Evolutionary conservation across 2,797 vertebrate genomes (phyloP).

Genomic region (Emys orbicularis): DNA sequence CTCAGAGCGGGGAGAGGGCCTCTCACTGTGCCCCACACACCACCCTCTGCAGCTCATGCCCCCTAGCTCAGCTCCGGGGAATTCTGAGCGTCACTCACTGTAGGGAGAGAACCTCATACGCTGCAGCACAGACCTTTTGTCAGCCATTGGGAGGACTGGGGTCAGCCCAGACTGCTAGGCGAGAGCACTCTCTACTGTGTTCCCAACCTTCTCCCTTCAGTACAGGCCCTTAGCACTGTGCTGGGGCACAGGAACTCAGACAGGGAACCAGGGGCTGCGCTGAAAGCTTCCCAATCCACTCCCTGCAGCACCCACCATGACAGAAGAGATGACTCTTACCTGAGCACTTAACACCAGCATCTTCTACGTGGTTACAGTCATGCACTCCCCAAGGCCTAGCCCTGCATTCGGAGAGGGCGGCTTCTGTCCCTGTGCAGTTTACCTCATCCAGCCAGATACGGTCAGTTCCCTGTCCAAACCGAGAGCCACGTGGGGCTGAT

Average conservation of each 20-base stretch:
- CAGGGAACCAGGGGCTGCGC: background rate
- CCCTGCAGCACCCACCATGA: background rate
- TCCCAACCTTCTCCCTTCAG: background rate
- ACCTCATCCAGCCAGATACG: conserved; percentile 30
- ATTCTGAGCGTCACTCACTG: too few relatives aligned
- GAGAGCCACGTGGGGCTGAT: background rate
- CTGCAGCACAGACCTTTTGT: background rate
- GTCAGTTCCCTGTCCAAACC: conserved; percentile 24
- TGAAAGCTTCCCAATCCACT: background rate
- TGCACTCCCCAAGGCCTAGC: background rate
- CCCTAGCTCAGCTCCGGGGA: background rate
- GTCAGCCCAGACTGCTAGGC: background rate
- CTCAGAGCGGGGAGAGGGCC: background rate
- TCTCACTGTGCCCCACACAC: background rate
- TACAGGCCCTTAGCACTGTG: too few relatives aligned
- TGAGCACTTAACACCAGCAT: conserved; percentile 34
- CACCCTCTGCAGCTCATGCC: background rate
- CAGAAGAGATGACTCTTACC: background rate
- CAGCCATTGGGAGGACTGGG: background rate
- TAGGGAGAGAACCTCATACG: background rate
- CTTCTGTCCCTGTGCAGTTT: conserved; percentile 20
- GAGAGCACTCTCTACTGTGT: background rate
- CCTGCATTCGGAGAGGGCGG: background rate
- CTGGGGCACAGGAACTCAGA: background rate
- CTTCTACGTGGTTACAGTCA: conserved; percentile 26